These are phyloP conservation scores for Dryoscopus gambensis DNA, from an alignment of 2,113 vertebrate genomes.

Conservation along the genomic window DNA sequence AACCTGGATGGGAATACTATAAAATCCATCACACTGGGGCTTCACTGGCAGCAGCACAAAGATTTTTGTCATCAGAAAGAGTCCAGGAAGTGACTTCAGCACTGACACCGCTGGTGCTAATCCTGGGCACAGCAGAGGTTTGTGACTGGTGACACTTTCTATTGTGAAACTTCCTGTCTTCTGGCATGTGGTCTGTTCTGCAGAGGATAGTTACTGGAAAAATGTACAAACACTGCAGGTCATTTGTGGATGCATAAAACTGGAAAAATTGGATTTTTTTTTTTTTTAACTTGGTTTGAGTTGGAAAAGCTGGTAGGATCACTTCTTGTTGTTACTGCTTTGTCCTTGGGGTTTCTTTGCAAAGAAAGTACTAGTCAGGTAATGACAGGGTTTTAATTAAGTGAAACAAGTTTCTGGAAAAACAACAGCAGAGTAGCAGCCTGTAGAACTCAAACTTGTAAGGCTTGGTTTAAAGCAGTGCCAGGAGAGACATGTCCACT, in stretches of 20 bases:
- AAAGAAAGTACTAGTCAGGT: not conserved
- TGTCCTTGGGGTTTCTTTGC: not conserved
- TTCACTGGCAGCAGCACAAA: accelerated
- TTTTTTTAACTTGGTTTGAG: not conserved
- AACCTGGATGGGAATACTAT: too few species aligned
- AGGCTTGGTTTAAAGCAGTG: not conserved
- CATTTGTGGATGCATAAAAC: not conserved
- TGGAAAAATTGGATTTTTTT: not conserved
- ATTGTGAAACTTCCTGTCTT: not conserved
- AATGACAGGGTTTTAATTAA: not conserved
- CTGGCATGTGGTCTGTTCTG: not conserved
- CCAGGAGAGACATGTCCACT: not conserved
- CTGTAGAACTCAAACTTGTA: not conserved
- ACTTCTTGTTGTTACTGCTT: not conserved
- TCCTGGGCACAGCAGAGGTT: not conserved
- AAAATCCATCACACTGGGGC: accelerated
- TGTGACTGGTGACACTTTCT: not conserved
- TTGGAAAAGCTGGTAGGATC: not conserved
- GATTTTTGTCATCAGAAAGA: not conserved
- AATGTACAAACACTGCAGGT: not conserved
- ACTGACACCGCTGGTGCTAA: accelerated
- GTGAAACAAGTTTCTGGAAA: not conserved
- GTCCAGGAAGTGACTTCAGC: not conserved
- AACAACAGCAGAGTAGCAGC: not conserved
- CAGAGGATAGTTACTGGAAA: not conserved